Evolutionary conservation across 2,888 invertebrate genomes (phyloP).

Genomic region (Invenusta paracnida): DNA sequence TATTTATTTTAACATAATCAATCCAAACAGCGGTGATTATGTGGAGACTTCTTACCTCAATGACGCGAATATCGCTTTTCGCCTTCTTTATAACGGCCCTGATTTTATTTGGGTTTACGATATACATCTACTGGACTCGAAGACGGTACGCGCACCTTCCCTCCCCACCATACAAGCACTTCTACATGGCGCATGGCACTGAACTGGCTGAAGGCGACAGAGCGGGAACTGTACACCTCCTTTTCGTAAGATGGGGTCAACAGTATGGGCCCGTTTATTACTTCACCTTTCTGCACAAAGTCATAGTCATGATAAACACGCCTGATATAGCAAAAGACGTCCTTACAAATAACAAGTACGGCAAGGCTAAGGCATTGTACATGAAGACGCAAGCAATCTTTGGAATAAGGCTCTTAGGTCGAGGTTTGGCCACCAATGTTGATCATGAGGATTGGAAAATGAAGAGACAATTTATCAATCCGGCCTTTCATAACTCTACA

Average conservation of each 20-base stretch:
- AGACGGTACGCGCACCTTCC: background rate
- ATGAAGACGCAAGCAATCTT: constrained; percentile 19
- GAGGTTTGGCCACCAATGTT: constrained; percentile 36
- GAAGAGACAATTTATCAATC: constrained; percentile 41
- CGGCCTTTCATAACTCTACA: constrained; percentile 34
- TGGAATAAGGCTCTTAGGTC: constrained; percentile 35
- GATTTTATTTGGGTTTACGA: too few relatives aligned
- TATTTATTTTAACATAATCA: too few relatives aligned
- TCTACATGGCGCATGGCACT: background rate
- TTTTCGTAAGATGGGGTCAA: constrained; percentile 27
- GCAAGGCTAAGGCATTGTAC: constrained; percentile 39
- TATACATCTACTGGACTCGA: background rate
- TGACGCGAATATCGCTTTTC: too few relatives aligned
- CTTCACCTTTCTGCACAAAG: constrained; percentile 34
- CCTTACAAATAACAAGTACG: constrained; percentile 29
- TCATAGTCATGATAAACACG: constrained; percentile 35
- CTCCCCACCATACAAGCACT: background rate
- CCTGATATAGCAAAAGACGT: constrained; percentile 36
- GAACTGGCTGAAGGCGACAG: background rate
- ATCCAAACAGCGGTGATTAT: too few relatives aligned
- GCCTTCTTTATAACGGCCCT: too few relatives aligned
- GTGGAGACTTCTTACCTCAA: too few relatives aligned
- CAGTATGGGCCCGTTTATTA: constrained; percentile 41
- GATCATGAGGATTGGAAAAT: constrained; percentile 41
- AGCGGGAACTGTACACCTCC: background rate